These are phyloP conservation scores for Bombus picipes DNA, from an alignment of 1,140 invertebrate species.

Conservation along the genomic window DNA sequence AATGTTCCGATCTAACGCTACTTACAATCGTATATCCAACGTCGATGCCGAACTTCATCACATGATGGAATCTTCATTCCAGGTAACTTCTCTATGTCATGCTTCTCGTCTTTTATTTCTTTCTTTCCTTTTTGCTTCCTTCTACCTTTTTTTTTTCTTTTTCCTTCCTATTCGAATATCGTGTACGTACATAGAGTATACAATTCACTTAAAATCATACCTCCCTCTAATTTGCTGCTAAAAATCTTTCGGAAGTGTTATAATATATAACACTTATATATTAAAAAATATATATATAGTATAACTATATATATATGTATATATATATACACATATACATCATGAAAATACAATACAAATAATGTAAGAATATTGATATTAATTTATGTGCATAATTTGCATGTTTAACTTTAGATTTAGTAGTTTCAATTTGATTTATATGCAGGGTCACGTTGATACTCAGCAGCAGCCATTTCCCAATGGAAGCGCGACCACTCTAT, in stretches of 20 bases:
- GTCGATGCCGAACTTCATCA: slow-evolving; percentile 80
- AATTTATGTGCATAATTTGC: not conserved
- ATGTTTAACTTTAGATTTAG: not conserved
- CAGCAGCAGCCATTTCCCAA: slow-evolving; percentile 79
- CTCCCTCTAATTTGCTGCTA: not conserved
- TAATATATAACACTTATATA: too few relatives aligned
- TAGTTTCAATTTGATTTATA: not conserved
- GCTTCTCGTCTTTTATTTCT: not conserved
- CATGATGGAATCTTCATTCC: slow-evolving; percentile 81
- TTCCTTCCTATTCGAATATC: not conserved
- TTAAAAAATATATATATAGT: too few relatives aligned
- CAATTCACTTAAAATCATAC: not conserved
- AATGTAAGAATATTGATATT: not conserved
- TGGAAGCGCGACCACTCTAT: slow-evolving; percentile 76
- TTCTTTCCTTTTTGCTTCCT: not conserved
- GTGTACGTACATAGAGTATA: not conserved
- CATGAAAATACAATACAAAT: too few relatives aligned
- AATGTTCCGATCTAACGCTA: slow-evolving; percentile 76
- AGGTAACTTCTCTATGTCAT: slow-evolving; percentile 71
- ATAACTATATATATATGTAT: too few relatives aligned
- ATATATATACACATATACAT: fast-evolving
- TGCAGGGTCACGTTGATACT: slow-evolving; percentile 77
- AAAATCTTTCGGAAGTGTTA: not conserved
- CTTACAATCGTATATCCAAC: slow-evolving; percentile 76
- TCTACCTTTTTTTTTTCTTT: not conserved